Evolutionary conservation across 2,888 invertebrate species (phyloP), one percentile per base, ranked within the genome.

Genomic region (Sturmia bella): DNA sequence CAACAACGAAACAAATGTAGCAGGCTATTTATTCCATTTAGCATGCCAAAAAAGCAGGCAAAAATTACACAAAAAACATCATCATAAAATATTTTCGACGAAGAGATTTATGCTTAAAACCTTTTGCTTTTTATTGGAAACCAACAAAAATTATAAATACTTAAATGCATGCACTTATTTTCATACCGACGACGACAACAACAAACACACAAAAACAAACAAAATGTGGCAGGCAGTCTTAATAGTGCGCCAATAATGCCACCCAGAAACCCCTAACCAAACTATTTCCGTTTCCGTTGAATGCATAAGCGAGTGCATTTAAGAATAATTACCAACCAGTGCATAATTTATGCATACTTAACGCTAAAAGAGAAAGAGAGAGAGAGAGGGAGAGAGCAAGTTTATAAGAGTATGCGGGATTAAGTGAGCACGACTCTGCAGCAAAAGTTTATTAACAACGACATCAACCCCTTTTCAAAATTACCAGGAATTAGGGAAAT

Each of bases 281-380:
- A 66, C 75, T 80, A 75, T 72, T 66, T 80, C 70, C 70, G 66
- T 76, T 80, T 80, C 80, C 80, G 76, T 59, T 66, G 54, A 72
- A 61, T 76, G 76, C 75, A 80, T 66, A 80, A 76, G 64, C 48
- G 77, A 82, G 77, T 82, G 82, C 84, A 84, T 83, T 84, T 83
- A 78, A 82, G 84, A 84, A 82, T 84, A 84, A 84, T 84, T 84
- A 84, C 83, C 81, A 82, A 73, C 68, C 75, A 80, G 80, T 76
- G 80, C 74, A 84, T 84, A 84, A 84, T 83, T 84, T 78, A 84
- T 84, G 83, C 80, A 72, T 56, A 63, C 61, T 80, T 80, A 68
- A 77, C 15, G 27, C 13, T 13, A 64, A 64, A 32, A 17, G 12
- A 21, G 15, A 43, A 3, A 24, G 21, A 56, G 12, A 37, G 21